Base-by-base conservation (phyloP, 2,797 vertebrate genomes). In the Diplodus puntazzo region DNA sequence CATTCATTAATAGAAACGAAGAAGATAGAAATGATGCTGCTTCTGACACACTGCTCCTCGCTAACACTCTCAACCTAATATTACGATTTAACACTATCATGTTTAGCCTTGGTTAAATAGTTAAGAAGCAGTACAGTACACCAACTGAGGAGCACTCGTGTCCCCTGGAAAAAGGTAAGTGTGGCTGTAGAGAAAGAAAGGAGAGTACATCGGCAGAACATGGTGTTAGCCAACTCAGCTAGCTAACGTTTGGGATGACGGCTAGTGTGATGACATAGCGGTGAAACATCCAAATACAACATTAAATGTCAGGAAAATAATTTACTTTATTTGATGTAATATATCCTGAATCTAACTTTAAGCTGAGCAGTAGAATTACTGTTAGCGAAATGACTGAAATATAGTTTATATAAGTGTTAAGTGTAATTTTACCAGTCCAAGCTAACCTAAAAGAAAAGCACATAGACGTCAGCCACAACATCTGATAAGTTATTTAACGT, bases 11-110 rank as follows among this genome's bases (percentile, higher is more conserved):
- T 39, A 64, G 34, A 1, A 16, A 3, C 23, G 87, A 88, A 81
- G 88, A 92, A 88, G 84, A 79, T 13, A 4, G 27, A 48, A 62
- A 43, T 1, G 63, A 70, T 69, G 76, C 61, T 62, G 27, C 43
- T 42, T 49, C n/a, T 55, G 1, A 23, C 18, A 18, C 13, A 18
- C 50, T 46, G 11, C 9, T 2, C 7, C 0, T 45, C 23, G 10
- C 21, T 69, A 58, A 62, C 23, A 43, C 0, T 11, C 6, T 14
- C 2, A 21, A 20, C 20, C 10, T 20, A 20, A 39, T 11, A 39
- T 39, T 11, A 27, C 17, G 20, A 16, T 0, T 4, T 8, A 18
- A 53, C 34, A 20, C 9, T 30, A 39, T 42, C n/a, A 75, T 85
- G 76, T 80, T 71, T 11, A 34, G 14, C 7, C 59, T 66, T 23